Evolutionary conservation across 2,113 vertebrate species (phyloP), one percentile per base, ranked within the genome.

Genomic region (Apaloderma vittatum): DNA sequence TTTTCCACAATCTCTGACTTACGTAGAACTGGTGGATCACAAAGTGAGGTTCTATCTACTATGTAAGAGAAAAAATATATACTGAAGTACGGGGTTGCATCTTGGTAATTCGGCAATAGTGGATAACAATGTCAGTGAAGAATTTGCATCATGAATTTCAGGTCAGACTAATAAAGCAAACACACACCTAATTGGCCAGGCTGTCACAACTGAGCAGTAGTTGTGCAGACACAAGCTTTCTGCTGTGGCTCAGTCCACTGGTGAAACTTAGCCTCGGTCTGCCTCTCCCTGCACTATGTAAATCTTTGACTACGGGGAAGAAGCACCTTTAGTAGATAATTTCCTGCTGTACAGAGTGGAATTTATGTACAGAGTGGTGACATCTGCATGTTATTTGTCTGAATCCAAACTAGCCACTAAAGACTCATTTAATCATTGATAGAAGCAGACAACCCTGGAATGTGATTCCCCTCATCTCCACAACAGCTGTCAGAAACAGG

Each of bases 161-260:
- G 52, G 34, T 34, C 57, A n/a, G 48, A 26, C 66, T 74, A 61
- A 14, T 12, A 68, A 65, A 75, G 40, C 12, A 3, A 37, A 20
- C 0, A 0, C 45, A 63, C 12, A 48, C 2, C 11, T 29, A 6
- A 40, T 23, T 15, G 26, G 37, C 22, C 73, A 8, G 8, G 1
- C 4, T 27, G 29, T 45, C 34, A 12, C 40, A 70, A 0, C 10
- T 0, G 2, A 29, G 37, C 48, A 52, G 23, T 26, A 72, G 22
- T 34, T 57, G 29, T 14, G 48, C 34, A 76, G 37, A 15, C 11
- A 1, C 4, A 4, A 15, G 22, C 51, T 24, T 67, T 65, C 8
- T 54, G 10, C 4, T 3, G 34, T 18, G 52, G 37, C 51, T 87
- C 18, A 75, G 20, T 4, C 27, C 13, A 8, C 27, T 14, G 29